Percentiles rank a stretch among this genome's conserved stretches.
Evolutionary conservation across 2,113 vertebrate species (phyloP).

Genomic region (Mormyrus lacerda): DNA sequence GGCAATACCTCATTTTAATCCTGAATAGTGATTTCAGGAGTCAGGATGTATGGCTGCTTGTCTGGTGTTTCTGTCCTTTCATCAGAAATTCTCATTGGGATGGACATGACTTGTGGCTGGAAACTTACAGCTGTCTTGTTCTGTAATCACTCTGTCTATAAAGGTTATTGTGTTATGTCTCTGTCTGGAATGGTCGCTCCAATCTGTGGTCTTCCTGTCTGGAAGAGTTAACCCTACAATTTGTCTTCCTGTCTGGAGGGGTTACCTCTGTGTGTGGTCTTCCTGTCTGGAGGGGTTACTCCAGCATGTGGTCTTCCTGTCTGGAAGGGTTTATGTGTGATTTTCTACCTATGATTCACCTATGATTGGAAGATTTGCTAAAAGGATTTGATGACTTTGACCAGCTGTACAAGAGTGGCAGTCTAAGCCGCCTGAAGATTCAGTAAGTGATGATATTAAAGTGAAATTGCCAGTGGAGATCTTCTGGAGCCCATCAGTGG

Average conservation of each 20-base stretch:
- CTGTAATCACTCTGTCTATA: not conserved
- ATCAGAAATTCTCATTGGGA: not conserved
- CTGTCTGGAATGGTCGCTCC: not conserved
- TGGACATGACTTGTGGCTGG: not conserved
- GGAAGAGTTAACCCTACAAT: not conserved
- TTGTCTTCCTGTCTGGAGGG: not conserved
- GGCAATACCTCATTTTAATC: not conserved
- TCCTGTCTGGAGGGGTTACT: not conserved
- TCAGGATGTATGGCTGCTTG: not conserved
- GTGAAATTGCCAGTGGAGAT: not conserved
- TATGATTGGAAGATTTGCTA: not conserved
- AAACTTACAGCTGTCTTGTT: not conserved
- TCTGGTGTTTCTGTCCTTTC: not conserved
- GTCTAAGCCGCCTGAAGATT: not conserved
- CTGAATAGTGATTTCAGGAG: not conserved
- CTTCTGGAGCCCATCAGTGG: not conserved
- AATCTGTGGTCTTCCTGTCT: not conserved
- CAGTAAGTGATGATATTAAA: not conserved
- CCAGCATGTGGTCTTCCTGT: not conserved
- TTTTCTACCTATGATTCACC: not conserved
- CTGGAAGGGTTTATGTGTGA: not conserved
- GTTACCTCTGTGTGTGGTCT: no score
- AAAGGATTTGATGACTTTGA: not conserved
- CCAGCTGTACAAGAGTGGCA: not conserved
- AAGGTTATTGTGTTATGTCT: not conserved